These are phyloP conservation scores for Aramus guarauna DNA, from an alignment of 2,113 vertebrate species.

Conservation along the genomic window DNA sequence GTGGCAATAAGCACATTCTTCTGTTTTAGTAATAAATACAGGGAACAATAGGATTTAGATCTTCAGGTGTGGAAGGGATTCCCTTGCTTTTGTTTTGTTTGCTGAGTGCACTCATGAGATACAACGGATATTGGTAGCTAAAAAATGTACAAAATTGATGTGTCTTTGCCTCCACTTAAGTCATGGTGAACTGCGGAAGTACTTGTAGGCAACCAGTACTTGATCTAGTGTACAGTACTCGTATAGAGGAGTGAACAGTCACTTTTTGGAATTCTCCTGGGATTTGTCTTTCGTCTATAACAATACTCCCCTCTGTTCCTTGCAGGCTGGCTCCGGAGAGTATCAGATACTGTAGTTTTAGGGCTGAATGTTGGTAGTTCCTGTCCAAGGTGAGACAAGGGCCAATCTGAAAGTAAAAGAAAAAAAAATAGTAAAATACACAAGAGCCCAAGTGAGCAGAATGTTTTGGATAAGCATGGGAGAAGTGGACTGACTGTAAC, in stretches of 20 bases:
- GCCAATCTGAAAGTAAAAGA: conserved; percentile 67
- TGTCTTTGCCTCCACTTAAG: neutral
- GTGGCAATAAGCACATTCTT: neutral
- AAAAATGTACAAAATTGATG: neutral
- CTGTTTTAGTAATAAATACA: neutral
- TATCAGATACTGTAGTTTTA: conserved; percentile 77
- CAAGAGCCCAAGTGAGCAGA: neutral
- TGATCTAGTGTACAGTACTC: neutral
- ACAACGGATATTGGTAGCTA: neutral
- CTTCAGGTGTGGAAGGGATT: neutral
- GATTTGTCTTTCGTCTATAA: conserved; percentile 87
- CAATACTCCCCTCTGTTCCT: conserved; percentile 78
- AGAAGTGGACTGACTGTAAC: neutral
- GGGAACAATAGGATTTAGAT: neutral
- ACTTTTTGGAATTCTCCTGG: conserved; percentile 86
- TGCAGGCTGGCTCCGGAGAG: conserved; percentile 83
- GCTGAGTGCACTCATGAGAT: neutral
- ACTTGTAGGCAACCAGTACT: neutral
- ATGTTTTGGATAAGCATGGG: neutral
- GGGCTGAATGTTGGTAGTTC: conserved; percentile 83
- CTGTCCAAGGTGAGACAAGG: conserved; percentile 79
- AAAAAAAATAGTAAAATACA: neutral
- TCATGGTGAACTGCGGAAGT: neutral
- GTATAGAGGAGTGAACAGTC: neutral
- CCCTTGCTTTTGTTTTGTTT: neutral